phyloP scores from a whole-genome alignment of 2,113 vertebrate genomes.

The Thalassarche chlororhynchos region DNA sequence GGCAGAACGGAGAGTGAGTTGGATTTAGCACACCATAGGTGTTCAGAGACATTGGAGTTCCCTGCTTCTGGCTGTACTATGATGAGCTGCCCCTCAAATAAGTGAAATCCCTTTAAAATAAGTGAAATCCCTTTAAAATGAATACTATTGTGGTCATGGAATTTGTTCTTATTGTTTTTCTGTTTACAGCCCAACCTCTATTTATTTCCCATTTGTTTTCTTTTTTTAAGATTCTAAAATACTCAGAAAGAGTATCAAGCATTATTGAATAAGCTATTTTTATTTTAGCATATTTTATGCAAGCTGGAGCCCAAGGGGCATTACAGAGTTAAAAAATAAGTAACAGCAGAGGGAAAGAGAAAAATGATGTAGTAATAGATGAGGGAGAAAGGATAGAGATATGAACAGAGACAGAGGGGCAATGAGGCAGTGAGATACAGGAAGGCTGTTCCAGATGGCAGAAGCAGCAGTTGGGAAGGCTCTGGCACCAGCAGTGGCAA shows the following conservation, averaged over 20 bases:
- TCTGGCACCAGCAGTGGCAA: constrained; percentile 49
- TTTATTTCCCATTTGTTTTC: neutral
- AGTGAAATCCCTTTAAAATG: neutral
- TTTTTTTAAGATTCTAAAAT: neutral
- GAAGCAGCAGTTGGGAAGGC: constrained; percentile 44
- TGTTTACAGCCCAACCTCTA: neutral
- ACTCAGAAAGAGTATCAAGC: neutral
- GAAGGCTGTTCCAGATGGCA: constrained; percentile 58
- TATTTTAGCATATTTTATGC: neutral
- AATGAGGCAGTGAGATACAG: constrained; percentile 16
- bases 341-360: neutral
- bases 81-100: neutral
- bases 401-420: constrained; percentile 5
- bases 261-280: neutral
- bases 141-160: neutral
- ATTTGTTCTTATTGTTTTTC: neutral
- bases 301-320: neutral
- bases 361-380: neutral
- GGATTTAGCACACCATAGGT: neutral
- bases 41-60: neutral
- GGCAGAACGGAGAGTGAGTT: neutral
- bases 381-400: neutral
- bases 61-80: neutral
- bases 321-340: constrained; percentile 27
- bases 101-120: neutral